A percentile compares a stretch with the other conserved stretches of the same genome.
These are phyloP conservation scores for Ectobius pallidus DNA, from an alignment of 2,888 invertebrate genomes.

Conservation along the genomic window DNA sequence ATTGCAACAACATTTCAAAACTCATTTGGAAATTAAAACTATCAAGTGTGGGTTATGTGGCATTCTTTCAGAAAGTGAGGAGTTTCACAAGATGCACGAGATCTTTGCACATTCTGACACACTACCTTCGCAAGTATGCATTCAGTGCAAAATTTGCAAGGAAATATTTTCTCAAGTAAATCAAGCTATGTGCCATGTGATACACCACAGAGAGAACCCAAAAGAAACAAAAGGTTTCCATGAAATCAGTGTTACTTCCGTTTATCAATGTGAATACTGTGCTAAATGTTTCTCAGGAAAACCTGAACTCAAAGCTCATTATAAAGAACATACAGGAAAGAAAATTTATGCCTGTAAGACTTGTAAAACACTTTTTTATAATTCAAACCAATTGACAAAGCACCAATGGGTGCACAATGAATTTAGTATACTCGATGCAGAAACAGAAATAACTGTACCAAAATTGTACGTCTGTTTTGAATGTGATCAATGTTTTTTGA, in stretches of 20 bases:
- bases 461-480: constrained; percentile 15
- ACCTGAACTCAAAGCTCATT: background rate
- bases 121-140: background rate
- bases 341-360: constrained; percentile 2
- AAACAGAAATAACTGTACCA: background rate
- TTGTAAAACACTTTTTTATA: constrained; percentile 13
- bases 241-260: background rate
- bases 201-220: background rate
- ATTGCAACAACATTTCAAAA: background rate
- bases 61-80: too few relatives aligned
- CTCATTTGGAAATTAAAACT: too few relatives aligned
- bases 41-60: too few relatives aligned
- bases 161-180: background rate
- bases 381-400: background rate
- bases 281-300: background rate
- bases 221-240: background rate
- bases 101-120: background rate
- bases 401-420: background rate
- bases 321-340: background rate
- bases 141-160: background rate
- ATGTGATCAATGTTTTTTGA: constrained; percentile 19
- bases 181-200: background rate
- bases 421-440: background rate
- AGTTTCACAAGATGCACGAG: too few relatives aligned
- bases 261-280: constrained; percentile 20